phyloP scores from a whole-genome alignment of 2,797 vertebrate species.

The Takifugu ocellatus region DNA sequence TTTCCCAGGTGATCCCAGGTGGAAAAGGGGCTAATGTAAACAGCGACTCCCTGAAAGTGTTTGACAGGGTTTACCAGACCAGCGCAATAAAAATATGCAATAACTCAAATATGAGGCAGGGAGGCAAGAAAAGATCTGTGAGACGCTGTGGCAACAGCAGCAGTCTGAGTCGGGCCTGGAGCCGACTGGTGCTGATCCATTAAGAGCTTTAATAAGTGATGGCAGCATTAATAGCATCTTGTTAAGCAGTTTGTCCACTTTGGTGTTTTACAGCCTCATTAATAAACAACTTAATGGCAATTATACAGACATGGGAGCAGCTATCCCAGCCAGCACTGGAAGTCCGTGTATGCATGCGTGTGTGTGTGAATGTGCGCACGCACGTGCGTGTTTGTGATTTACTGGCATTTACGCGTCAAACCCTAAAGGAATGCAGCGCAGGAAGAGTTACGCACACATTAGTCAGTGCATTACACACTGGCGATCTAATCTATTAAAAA shows the following conservation, averaged over 20 bases:
- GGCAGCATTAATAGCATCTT: constrained; percentile 61
- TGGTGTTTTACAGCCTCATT: constrained; percentile 64
- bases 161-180: constrained; percentile 32
- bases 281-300: constrained; percentile 65
- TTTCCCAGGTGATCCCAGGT: too few relatives aligned
- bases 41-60: too few relatives aligned
- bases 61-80: too few relatives aligned
- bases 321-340: constrained; percentile 51
- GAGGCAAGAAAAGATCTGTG: too few relatives aligned
- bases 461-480: background rate
- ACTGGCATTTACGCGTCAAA: background rate
- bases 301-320: constrained; percentile 54
- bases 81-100: too few relatives aligned
- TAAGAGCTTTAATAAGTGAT: constrained; percentile 57
- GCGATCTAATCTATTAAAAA: too few relatives aligned
- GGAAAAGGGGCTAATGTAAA: too few relatives aligned
- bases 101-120: too few relatives aligned
- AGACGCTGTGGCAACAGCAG: constrained; percentile 1
- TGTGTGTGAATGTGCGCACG: background rate
- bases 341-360: constrained; percentile 7
- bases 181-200: constrained; percentile 55
- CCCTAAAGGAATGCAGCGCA: background rate
- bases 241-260: constrained; percentile 62
- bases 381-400: background rate
- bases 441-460: background rate